Evolutionary conservation across 2,888 invertebrate species (phyloP), one percentile per base, ranked within the genome.

Genomic region (Aplocera efformata): DNA sequence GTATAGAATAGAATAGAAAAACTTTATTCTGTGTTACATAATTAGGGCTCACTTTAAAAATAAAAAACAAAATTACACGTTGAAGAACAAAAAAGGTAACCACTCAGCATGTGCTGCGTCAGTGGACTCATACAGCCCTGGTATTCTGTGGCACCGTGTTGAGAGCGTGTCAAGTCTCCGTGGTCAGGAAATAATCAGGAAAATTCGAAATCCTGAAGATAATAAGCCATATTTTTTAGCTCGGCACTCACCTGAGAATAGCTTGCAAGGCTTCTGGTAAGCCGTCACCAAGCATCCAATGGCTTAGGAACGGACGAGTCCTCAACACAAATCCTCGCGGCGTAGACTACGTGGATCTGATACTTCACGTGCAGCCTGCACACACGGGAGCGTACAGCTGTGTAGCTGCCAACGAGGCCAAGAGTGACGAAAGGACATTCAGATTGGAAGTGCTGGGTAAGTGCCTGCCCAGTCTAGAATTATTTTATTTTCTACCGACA

Each of bases 191-290:
- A n/a, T n/a, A n/a, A n/a, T n/a, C n/a, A n/a, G n/a, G n/a, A n/a
- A n/a, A n/a, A n/a, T n/a, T n/a, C n/a, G n/a, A n/a, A n/a, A n/a
- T n/a, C n/a, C n/a, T n/a, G n/a, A n/a, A 26, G 25, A 11, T n/a
- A 4, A 25, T 8, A 25, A 25, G 1, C 9, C 5, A 8, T 17
- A 7, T 17, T 10, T 9, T 44, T 1, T 53, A 88, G 82, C 58
- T 72, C 33, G 76, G 72, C 6, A 60, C 70, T 2, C 65, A 59
- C 7, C 53, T 67, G 1, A 72, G 81, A 7, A 53, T 90, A 46
- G 68, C 82, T 0, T 92, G 92, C 61, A 78, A 81, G 40, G 90
- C 90, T 0, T 65, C 72, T n/a, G 93, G 92, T 1, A 83, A 86
- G 42, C 92, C 93, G 0, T 29, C 60, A 0, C 92, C 92, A 0